Conservation (phyloP, 2,113 vertebrate genomes). For the Gymnogyps californianus region DNA sequence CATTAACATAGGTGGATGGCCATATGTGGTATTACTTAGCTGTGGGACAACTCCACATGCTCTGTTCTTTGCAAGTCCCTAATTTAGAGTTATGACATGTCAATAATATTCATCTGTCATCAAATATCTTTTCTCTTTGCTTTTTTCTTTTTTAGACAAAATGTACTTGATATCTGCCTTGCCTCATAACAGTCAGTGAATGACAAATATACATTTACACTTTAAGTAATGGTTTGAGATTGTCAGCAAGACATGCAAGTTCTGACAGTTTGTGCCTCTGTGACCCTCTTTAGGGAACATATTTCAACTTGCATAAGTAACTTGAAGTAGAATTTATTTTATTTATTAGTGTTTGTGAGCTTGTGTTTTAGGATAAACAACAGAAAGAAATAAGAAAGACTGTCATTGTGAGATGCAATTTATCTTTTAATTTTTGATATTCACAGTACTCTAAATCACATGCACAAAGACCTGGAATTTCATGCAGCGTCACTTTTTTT, state of each 20-base stretch:
- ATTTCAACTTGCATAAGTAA: neutral
- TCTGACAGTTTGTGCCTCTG: neutral
- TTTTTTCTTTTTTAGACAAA: neutral
- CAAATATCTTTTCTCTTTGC: neutral
- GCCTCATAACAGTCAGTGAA: neutral
- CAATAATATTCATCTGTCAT: neutral
- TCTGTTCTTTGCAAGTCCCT: neutral
- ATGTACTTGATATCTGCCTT: neutral
- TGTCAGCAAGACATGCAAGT: neutral
- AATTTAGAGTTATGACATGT: neutral
- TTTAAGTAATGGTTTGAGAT: neutral
- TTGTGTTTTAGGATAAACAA: neutral
- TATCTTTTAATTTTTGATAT: neutral
- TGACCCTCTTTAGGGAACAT: constrained; percentile 21
- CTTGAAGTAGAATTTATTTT: neutral
- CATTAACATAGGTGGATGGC: neutral
- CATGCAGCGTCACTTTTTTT: neutral
- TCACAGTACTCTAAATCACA: neutral
- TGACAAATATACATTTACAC: neutral
- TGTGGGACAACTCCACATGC: neutral
- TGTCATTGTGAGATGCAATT: neutral
- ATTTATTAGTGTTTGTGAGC: neutral
- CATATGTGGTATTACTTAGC: neutral
- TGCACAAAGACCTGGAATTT: neutral
- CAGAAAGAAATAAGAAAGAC: neutral